Evolutionary conservation across 2,888 invertebrate genomes (phyloP).

Genomic region (Hedya salicella): DNA sequence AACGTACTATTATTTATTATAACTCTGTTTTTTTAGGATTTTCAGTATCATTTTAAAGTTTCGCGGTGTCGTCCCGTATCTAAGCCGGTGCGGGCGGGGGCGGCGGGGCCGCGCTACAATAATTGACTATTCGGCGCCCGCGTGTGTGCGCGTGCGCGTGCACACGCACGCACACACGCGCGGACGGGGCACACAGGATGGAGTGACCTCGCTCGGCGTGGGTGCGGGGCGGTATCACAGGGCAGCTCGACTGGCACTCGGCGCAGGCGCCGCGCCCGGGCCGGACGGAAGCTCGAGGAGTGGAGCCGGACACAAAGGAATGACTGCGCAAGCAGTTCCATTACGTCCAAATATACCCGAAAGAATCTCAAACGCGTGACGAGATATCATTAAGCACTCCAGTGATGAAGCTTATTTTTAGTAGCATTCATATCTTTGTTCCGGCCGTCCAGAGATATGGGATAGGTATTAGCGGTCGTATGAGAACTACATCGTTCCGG

Average conservation of each 20-base stretch:
- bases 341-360: too few species aligned
- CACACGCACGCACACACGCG: slow-evolving; percentile 28
- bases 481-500: too few species aligned
- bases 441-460: too few species aligned
- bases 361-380: too few species aligned
- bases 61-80: slow-evolving; percentile 73
- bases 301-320: too few species aligned
- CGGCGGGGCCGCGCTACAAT: slow-evolving; percentile 63
- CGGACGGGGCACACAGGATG: slow-evolving; percentile 40
- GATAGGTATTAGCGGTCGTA: too few species aligned
- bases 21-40: slow-evolving; percentile 70
- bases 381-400: too few species aligned
- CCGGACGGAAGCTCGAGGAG: slow-evolving; percentile 4
- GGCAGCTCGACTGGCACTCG: slow-evolving; percentile 64
- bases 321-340: too few species aligned
- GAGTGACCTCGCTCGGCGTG: slow-evolving; percentile 45
- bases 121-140: slow-evolving; percentile 78
- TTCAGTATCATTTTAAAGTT: slow-evolving; percentile 61
- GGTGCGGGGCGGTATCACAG: slow-evolving; percentile 62
- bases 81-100: slow-evolving; percentile 65
- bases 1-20: slow-evolving; percentile 83
- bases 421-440: too few species aligned
- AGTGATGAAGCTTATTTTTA: too few species aligned
- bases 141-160: slow-evolving; percentile 47
- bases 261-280: slow-evolving; percentile 45